Conservation (phyloP, 2,113 vertebrate genomes). For the Orthochromis malagaraziensis region DNA sequence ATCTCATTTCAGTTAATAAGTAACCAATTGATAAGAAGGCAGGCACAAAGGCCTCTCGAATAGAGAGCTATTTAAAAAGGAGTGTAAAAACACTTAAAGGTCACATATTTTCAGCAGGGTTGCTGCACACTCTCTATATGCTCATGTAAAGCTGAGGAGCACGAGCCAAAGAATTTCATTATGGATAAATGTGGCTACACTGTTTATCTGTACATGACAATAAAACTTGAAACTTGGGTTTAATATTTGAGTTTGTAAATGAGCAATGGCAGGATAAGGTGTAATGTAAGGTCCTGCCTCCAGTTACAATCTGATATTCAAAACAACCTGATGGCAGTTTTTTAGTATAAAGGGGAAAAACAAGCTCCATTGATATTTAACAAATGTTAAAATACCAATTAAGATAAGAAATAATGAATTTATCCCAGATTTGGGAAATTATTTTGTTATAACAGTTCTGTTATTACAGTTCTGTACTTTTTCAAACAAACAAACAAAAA, state of each 20-base stretch:
- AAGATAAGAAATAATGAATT: not conserved
- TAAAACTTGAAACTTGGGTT: not conserved
- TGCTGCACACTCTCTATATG: not conserved
- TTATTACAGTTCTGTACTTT: not conserved
- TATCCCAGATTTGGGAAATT: not conserved
- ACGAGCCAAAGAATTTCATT: not conserved
- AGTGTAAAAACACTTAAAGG: not conserved
- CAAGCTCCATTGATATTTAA: not conserved
- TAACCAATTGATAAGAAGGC: slow-evolving; percentile 17
- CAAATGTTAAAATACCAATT: not conserved
- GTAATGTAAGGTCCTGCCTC: not conserved
- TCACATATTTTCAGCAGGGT: not conserved
- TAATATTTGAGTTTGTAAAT: not conserved
- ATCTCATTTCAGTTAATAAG: slow-evolving; percentile 22
- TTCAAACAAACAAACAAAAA: not conserved
- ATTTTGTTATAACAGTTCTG: not conserved
- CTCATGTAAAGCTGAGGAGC: not conserved
- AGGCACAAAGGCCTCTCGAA: not conserved
- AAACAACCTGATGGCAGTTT: not conserved
- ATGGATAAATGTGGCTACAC: not conserved
- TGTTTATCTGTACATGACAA: not conserved
- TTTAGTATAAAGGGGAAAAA: not conserved
- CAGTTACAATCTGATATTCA: not conserved
- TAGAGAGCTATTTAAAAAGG: not conserved
- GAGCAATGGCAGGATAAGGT: too few species aligned